phyloP scores from a whole-genome alignment of 1,140 invertebrate species.

The Aphis craccivora region DNA sequence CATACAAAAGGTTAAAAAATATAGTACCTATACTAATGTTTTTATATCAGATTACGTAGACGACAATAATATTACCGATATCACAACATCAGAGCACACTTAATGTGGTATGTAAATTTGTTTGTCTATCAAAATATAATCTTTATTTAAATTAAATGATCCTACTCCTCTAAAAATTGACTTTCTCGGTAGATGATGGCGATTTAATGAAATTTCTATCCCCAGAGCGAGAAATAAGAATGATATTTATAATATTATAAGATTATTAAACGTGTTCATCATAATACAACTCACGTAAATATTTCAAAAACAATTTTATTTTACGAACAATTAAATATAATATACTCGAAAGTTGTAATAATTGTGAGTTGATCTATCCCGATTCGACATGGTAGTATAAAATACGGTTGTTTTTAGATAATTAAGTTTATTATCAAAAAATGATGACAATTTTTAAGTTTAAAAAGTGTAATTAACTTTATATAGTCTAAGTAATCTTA shows the following conservation, averaged over 20 bases:
- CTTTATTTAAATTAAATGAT: not conserved
- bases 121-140: not conserved
- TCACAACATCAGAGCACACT: not conserved
- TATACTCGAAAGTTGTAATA: not conserved
- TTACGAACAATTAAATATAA: not conserved
- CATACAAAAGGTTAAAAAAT: not conserved
- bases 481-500: not conserved
- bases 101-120: not conserved
- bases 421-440: not conserved
- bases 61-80: not conserved
- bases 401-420: not conserved
- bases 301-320: not conserved
- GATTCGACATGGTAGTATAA: not conserved
- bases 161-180: not conserved
- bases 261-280: not conserved
- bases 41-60: not conserved
- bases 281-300: not conserved
- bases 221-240: too few relatives aligned
- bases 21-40: not conserved
- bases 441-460: not conserved
- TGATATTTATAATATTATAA: not conserved
- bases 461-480: not conserved
- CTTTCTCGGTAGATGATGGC: not conserved
- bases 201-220: not conserved
- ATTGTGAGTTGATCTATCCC: not conserved